Evolutionary conservation across 2,888 invertebrate species (phyloP), one percentile per base, ranked within the genome.

Genomic region (Andrena trimmerana): DNA sequence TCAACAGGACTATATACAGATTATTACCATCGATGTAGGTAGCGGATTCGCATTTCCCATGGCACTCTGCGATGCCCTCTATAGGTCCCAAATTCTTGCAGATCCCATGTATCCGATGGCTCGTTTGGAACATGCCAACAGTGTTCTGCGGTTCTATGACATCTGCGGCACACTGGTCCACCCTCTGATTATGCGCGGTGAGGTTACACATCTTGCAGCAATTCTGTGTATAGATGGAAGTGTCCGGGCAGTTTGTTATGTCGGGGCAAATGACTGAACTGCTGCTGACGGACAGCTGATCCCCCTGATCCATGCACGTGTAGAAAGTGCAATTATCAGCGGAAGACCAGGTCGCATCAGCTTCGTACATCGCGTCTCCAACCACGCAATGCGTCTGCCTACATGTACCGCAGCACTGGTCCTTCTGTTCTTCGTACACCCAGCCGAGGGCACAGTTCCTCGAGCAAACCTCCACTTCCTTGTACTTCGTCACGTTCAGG

Each of bases 161-260:
- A 80, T 95, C 94, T 0, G 96, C 80, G 0, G 95, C 68, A 94
- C 94, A 92, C 96, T 96, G 24, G 7, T 59, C 91, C 84, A 59
- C 24, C 5, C 67, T 78, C 83, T 95, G 94, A 4, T 95, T 89
- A 8, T 93, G 89, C 0, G 95, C 91, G 1, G 95, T 95, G 31
- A 95, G 90, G 83, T 95, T 95, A 92, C 97, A 97, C 65, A 95
- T 93, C 42, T 95, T 94, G 89, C 97, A 97, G 92, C 97, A 97
- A 67, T 96, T 96, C 33, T 96, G 96, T 16, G 94, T 93, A 88
- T 96, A 95, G 24, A 96, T 89, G 81, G 95, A 92, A 29, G 95
- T 94, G 0, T 95, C 93, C 0, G 95, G 94, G 90, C 97, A 97
- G 60, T 94, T 91, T 0, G 95, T 94, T 42, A 97, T 92, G 92